Percentiles rank a stretch among this genome's conserved stretches.
phyloP scores from a whole-genome alignment of 2,888 invertebrate genomes.

The Tinea trinotella region DNA sequence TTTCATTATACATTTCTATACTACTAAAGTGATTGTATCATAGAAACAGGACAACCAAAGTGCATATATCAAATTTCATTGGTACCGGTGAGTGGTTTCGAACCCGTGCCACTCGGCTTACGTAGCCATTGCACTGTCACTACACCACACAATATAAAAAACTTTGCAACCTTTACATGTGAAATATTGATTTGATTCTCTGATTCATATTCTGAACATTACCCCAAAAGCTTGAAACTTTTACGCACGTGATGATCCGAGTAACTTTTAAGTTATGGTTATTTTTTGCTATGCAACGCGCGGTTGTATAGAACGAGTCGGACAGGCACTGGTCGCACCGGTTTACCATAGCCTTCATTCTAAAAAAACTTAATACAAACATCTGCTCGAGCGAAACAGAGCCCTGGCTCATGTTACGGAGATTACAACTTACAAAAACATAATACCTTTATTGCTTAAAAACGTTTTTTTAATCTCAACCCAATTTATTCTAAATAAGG shows the following conservation, averaged over 20 bases:
- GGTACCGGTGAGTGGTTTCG: no score
- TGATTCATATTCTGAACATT: not conserved
- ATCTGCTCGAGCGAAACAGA: constrained; percentile 22
- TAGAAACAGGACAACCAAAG: no score
- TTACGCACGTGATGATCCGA: constrained; percentile 8
- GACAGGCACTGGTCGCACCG: constrained; percentile 56
- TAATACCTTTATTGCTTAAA: not conserved
- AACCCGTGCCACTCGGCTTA: no score
- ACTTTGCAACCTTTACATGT: no score
- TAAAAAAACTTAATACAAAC: constrained; percentile 28
- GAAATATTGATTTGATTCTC: no score
- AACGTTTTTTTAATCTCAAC: not conserved
- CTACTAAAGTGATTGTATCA: no score
- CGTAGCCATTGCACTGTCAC: no score
- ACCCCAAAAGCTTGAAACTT: constrained; percentile 2
- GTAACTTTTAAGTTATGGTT: constrained; percentile 25
- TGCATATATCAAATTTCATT: no score
- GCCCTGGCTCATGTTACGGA: constrained; percentile 23
- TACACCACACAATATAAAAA: no score
- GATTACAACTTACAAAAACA: constrained; percentile 13
- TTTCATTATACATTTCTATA: no score
- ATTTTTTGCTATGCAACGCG: constrained; percentile 54
- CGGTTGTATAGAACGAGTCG: constrained; percentile 37
- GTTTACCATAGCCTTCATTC: constrained; percentile 30
- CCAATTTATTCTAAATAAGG: not conserved